Evolutionary conservation across 2,797 vertebrate species (phyloP).

Genomic region (Anas georgica): DNA sequence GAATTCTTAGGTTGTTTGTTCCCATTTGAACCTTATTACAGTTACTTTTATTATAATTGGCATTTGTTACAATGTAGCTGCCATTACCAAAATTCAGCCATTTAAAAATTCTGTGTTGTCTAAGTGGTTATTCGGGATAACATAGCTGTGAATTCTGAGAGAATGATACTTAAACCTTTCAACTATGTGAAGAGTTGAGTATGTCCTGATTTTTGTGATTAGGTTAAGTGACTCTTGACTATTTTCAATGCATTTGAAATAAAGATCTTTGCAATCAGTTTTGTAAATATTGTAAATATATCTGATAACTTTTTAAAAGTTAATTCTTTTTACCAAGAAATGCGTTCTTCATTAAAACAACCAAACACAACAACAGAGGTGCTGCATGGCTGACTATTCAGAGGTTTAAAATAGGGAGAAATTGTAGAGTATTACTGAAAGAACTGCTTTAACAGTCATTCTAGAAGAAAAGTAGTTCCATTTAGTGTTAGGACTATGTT

Average conservation of each 20-base stretch:
- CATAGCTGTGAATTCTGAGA: neutral
- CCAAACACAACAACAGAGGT: neutral
- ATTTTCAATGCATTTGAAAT: neutral
- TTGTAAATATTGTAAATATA: neutral
- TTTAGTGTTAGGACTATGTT: neutral
- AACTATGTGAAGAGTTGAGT: neutral
- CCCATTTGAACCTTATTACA: neutral
- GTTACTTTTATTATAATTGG: neutral
- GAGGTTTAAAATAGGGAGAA: neutral
- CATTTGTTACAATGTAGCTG: neutral
- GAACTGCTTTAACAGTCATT: neutral
- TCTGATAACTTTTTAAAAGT: neutral
- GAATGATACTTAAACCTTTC: neutral
- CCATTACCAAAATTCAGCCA: neutral
- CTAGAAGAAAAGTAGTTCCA: neutral
- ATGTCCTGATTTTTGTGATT: neutral
- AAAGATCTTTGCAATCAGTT: fast-evolving
- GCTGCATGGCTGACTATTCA: neutral
- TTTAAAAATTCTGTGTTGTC: neutral
- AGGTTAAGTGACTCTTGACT: neutral
- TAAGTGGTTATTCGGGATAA: neutral
- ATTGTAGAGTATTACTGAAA: neutral
- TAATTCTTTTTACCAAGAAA: neutral
- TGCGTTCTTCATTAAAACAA: neutral
- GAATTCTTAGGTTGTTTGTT: neutral